Conservation (phyloP, 2,113 vertebrate species). For the Ptyas mucosa region DNA sequence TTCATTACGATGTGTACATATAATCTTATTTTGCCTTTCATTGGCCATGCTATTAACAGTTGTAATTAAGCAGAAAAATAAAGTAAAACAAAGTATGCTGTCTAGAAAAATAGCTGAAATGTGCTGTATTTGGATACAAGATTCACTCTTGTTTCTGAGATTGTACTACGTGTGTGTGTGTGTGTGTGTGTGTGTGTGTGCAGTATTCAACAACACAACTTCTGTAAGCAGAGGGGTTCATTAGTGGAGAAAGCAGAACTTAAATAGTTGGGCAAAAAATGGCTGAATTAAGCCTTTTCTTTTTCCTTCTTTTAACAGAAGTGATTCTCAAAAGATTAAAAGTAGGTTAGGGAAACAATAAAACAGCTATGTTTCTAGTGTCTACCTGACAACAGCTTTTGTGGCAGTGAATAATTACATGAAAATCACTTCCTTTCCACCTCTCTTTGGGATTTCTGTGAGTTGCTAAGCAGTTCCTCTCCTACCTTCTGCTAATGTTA, state of each 20-base stretch:
- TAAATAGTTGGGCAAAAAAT: constrained; percentile 69
- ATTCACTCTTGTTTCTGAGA: constrained; percentile 43
- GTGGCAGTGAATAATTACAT: constrained; percentile 77
- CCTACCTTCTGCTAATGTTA: constrained; percentile 69
- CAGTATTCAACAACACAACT: constrained; percentile 32
- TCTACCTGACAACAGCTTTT: constrained; percentile 80
- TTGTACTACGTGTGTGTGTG: constrained; percentile 33
- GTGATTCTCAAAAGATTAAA: constrained; percentile 71
- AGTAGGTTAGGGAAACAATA: constrained; percentile 79
- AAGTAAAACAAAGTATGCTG: constrained; percentile 45
- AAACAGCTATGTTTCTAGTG: constrained; percentile 76
- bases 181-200: no score
- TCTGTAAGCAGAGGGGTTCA: constrained; percentile 59
- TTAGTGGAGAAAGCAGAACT: constrained; percentile 63
- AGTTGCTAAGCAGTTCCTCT: constrained; percentile 74
- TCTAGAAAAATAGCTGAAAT: constrained; percentile 10
- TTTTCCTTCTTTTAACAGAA: constrained; percentile 51
- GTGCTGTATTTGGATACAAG: constrained; percentile 26
- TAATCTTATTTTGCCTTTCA: background rate
- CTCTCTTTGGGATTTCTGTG: constrained; percentile 69
- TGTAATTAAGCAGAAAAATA: constrained; percentile 1
- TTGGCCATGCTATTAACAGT: constrained; percentile 4
- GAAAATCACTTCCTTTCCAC: constrained; percentile 78
- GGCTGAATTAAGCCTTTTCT: constrained; percentile 73
- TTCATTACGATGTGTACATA: background rate